These are phyloP conservation scores for Neodon shergylaensis DNA, from an alignment of 2,113 vertebrate species.

Conservation along the genomic window DNA sequence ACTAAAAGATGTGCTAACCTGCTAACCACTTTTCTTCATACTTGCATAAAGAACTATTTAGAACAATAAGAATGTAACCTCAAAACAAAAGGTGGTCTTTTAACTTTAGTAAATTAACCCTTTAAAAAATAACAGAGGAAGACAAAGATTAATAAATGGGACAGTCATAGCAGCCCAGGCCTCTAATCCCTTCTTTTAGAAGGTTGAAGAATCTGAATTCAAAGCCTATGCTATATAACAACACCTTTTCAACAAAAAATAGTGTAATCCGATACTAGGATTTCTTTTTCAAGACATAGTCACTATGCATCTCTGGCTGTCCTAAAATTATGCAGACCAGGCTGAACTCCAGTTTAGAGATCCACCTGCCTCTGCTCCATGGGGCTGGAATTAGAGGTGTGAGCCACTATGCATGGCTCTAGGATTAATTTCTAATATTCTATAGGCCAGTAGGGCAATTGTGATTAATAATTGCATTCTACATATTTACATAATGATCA, in stretches of 20 bases:
- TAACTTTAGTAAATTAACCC: constrained; percentile 49
- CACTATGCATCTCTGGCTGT: not conserved
- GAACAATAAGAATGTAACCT: not conserved
- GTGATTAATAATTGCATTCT: not conserved
- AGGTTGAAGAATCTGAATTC: not conserved
- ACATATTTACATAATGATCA: not conserved
- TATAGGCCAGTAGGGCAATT: not conserved
- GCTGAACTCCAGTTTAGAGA: not conserved
- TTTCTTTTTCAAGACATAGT: not conserved
- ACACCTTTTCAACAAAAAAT: not conserved
- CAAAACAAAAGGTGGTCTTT: constrained; percentile 40
- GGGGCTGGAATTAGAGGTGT: not conserved
- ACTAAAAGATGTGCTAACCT: not conserved
- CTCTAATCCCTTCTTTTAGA: not conserved
- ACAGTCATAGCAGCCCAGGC: not conserved
- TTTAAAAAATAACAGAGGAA: not conserved
- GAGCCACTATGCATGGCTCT: not conserved
- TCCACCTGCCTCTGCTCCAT: not conserved
- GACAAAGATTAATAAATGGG: not conserved
- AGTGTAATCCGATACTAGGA: not conserved
- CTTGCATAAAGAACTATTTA: not conserved
- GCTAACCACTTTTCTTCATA: not conserved
- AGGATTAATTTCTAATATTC: not conserved
- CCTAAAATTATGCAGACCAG: not conserved
- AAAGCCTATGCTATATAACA: not conserved